Conservation (phyloP, 2,797 vertebrate species). For the Tolypeutes matacus region DNA sequence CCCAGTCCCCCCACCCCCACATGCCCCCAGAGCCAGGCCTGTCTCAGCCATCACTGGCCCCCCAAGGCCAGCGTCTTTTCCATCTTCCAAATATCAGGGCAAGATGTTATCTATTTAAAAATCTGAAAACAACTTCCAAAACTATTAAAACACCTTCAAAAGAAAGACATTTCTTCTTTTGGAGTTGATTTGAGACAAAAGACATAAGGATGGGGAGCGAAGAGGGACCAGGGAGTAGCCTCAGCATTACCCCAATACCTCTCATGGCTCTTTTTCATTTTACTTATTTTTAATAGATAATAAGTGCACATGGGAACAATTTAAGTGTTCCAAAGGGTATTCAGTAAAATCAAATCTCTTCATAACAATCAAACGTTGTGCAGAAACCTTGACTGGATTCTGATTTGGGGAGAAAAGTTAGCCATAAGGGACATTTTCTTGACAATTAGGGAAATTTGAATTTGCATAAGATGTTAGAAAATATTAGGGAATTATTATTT, state of each 20-base stretch:
- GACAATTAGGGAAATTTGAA: not conserved
- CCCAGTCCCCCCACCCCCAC: too few species aligned
- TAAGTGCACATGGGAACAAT: not conserved
- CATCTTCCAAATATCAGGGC: not conserved
- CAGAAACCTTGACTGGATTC: not conserved
- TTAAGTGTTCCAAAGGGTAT: not conserved
- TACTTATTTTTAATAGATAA: too few species aligned
- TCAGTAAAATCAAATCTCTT: not conserved
- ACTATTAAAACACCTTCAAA: conserved; percentile 11
- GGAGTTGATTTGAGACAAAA: not conserved
- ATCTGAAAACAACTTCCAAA: not conserved
- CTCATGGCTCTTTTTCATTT: not conserved
- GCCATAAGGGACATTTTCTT: not conserved
- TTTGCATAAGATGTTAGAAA: not conserved
- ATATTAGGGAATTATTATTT: too few species aligned
- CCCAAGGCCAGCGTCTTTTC: fast-evolving
- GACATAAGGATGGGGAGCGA: not conserved
- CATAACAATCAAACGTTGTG: not conserved
- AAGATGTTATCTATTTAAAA: not conserved
- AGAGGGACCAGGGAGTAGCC: not conserved
- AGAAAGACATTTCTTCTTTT: not conserved
- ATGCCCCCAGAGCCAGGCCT: not conserved
- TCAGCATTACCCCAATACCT: not conserved
- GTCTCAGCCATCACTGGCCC: not conserved
- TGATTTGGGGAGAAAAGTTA: not conserved